Conservation (phyloP, 1,140 invertebrate species). For the Portunus trituberculatus region DNA sequence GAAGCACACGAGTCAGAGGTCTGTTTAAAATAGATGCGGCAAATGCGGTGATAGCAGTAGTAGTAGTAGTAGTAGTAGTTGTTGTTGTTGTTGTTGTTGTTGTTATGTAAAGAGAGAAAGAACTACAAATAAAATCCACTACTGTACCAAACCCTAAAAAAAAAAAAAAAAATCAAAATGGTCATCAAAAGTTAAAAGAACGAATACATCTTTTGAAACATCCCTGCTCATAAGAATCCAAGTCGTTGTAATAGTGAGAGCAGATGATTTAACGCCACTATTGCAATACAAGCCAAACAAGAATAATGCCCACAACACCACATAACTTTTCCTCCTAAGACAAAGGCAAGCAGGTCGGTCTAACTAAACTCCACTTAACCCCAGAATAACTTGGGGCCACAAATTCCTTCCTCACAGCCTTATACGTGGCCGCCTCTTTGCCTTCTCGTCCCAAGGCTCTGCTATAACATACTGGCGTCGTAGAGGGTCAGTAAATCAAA, state of each 20-base stretch:
- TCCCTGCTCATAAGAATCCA: too few species aligned
- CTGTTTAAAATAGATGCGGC: background rate
- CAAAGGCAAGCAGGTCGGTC: background rate
- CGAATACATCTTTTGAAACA: too few species aligned
- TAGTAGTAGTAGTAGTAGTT: background rate
- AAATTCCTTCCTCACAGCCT: background rate
- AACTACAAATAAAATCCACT: too few species aligned
- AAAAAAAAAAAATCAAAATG: too few species aligned
- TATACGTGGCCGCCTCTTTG: background rate
- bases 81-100: conserved; percentile 18
- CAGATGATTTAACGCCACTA: too few species aligned
- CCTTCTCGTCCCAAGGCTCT: background rate
- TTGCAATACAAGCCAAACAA: background rate
- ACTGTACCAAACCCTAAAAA: too few species aligned
- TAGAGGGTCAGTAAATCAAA: background rate
- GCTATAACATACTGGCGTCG: background rate
- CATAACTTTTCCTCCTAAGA: background rate
- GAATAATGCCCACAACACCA: background rate
- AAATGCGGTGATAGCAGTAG: background rate
- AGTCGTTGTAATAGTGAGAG: too few species aligned
- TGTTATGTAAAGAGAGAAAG: background rate
- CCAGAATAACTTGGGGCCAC: background rate
- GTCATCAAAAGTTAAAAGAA: too few species aligned
- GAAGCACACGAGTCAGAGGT: background rate
- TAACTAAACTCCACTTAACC: background rate